Evolutionary conservation across 2,888 invertebrate genomes (phyloP), one percentile per base, ranked within the genome.

Genomic region (Leucania comma): DNA sequence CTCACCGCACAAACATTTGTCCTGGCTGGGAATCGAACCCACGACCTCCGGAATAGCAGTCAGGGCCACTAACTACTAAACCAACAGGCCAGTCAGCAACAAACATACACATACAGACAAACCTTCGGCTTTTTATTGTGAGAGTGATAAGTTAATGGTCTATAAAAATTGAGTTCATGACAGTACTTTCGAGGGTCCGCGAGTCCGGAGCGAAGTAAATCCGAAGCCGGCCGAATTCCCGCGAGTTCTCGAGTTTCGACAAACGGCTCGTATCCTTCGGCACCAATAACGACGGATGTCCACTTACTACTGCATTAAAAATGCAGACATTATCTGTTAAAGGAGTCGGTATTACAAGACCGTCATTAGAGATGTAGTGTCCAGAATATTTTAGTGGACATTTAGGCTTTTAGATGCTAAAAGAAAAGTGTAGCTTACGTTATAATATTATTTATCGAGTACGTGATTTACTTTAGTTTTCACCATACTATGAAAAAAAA

Each of bases 171-270:
- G 63, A 71, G 78, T 75, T 10, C 32, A 38, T 72, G 83, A 80
- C 75, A 81, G 89, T 93, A 91, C 89, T 68, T 73, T 84, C 69
- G 81, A 86, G 85, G 86, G 85, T 78, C 83, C 83, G 71, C 80
- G 76, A 79, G 85, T 86, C 79, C 82, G 76, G 82, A 83, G 84
- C 83, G 86, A 83, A 90, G 90, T 89, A 91, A 90, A 91, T 90
- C 90, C 88, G 85, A 90, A 88, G 84, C 87, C 80, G 73, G 80
- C 83, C 87, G 88, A 90, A 89, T 91, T 88, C 93, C 91, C 91
- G 73, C 84, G 93, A 90, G 94, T 86, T 77, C 76, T 81, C 71
- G 82, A 90, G 88, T 90, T 89, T 88, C 86, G 84, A 81, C 86
- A 86, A 87, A 86, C 82, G 85, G 72, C 81, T 68, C 78, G 68